Percentiles rank a stretch among this genome's conserved stretches.
These are phyloP conservation scores for Nyctibius bracteatus DNA, from an alignment of 2,113 vertebrate genomes.

Conservation along the genomic window DNA sequence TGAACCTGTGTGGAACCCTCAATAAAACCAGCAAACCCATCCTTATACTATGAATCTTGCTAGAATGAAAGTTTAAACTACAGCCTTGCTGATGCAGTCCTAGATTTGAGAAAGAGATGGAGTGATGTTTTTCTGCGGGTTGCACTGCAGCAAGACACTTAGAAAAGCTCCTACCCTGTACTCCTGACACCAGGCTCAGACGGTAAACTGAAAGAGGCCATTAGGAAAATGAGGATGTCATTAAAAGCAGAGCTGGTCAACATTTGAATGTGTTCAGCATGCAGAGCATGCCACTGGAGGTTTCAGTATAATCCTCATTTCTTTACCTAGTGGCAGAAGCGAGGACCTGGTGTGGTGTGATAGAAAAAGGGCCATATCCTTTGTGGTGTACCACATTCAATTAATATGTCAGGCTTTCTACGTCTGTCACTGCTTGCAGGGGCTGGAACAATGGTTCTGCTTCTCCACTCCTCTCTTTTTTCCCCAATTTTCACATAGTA, in stretches of 20 bases:
- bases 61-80: background rate
- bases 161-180: background rate
- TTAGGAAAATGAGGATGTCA: background rate
- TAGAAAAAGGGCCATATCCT: conserved; percentile 53
- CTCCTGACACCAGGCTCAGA: background rate
- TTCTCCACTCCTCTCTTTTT: background rate
- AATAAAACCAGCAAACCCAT: background rate
- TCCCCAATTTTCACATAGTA: conserved; percentile 30
- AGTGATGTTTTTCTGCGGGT: background rate
- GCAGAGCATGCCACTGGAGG: background rate
- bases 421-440: background rate
- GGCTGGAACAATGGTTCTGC: conserved; percentile 27
- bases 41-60: background rate
- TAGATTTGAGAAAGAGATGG: background rate
- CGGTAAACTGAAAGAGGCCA: background rate
- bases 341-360: conserved; percentile 53
- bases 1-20: background rate
- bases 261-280: background rate
- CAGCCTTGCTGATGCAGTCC: background rate
- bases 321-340: background rate
- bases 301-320: background rate
- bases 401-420: conserved; percentile 20
- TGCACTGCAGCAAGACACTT: background rate
- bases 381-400: conserved; percentile 73
- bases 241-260: background rate